Evolutionary conservation across 2,888 invertebrate genomes (phyloP).

Genomic region (Chrysodeixis includens): DNA sequence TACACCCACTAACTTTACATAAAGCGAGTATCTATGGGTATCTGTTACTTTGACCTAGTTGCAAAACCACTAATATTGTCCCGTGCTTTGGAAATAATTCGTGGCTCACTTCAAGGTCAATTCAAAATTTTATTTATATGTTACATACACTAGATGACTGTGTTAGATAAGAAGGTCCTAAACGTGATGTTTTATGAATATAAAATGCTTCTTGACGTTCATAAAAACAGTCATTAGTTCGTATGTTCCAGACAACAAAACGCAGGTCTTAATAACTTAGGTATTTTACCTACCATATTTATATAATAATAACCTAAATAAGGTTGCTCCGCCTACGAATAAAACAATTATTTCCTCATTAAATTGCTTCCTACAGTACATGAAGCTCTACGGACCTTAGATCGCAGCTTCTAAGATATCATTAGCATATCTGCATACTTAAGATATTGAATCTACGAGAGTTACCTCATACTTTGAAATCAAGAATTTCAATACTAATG

Average conservation of each 20-base stretch:
- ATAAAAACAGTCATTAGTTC: neutral
- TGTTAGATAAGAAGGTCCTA: constrained; percentile 15
- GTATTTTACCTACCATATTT: no score
- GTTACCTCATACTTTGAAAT: constrained; percentile 48
- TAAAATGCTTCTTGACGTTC: neutral
- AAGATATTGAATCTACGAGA: constrained; percentile 13
- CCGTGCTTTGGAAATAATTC: constrained; percentile 47
- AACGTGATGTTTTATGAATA: constrained; percentile 20
- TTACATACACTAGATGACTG: constrained; percentile 34
- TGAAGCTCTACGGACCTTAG: constrained; percentile 13
- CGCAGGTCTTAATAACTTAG: no score
- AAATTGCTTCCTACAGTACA: constrained; percentile 7
- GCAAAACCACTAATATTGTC: constrained; percentile 70
- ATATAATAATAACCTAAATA: no score
- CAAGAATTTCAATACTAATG: constrained; percentile 26
- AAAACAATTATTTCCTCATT: no score
- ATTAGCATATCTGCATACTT: constrained; percentile 34
- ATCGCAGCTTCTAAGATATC: constrained; percentile 9
- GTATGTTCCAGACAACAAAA: neutral
- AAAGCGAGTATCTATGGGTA: constrained; percentile 77
- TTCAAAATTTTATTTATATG: constrained; percentile 11
- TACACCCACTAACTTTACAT: constrained; percentile 84
- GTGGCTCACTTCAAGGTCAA: constrained; percentile 41
- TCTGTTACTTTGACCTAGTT: constrained; percentile 79
- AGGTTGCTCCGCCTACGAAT: no score